These are phyloP conservation scores for Sterrhoptilus dennistouni DNA, from an alignment of 2,113 vertebrate species.

Conservation along the genomic window DNA sequence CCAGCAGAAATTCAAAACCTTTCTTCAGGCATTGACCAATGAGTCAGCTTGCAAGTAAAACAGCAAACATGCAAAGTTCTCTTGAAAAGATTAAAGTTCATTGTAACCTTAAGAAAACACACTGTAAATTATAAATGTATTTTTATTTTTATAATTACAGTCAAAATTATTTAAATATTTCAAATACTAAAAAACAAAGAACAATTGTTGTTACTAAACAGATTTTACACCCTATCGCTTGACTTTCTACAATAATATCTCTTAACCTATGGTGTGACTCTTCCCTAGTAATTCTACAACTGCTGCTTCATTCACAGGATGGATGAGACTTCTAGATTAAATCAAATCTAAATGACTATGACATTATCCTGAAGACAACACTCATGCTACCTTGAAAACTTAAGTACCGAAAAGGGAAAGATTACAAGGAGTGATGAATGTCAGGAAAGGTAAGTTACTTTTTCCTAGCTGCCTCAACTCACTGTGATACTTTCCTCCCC, in stretches of 20 bases:
- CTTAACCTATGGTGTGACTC: not conserved
- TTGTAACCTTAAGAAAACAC: not conserved
- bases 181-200: not conserved
- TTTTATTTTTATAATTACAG: not conserved
- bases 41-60: not conserved
- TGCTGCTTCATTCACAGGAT: not conserved
- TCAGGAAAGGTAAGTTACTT: not conserved
- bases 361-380: not conserved
- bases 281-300: not conserved
- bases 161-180: not conserved
- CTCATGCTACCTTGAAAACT: not conserved
- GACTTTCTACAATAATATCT: not conserved
- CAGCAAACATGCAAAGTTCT: rapidly evolving
- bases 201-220: not conserved
- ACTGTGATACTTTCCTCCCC: not conserved
- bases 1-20: not conserved
- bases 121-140: not conserved
- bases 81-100: not conserved
- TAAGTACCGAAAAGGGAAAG: not conserved
- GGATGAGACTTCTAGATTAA: not conserved
- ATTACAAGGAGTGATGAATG: not conserved
- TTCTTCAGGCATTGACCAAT: not conserved
- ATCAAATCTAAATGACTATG: not conserved
- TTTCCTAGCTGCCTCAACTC: not conserved
- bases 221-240: not conserved